Percentiles rank a stretch among this genome's conserved stretches.
Evolutionary conservation across 2,888 invertebrate genomes (phyloP).

Genomic region (Nemotelus pantherinus): DNA sequence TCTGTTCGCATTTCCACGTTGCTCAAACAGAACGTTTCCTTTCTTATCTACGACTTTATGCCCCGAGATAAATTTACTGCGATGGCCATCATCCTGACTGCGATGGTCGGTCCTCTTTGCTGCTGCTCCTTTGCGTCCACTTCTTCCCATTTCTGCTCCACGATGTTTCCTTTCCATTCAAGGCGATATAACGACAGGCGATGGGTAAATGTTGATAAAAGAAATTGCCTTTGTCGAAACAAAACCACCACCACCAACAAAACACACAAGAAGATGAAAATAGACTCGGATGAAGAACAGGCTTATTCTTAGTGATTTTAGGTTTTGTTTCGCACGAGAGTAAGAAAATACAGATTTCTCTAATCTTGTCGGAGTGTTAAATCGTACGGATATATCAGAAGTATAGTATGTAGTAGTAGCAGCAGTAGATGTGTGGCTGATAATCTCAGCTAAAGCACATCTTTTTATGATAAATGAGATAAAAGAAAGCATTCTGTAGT

Average conservation of each 20-base stretch:
- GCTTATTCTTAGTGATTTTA: slow-evolving; percentile 2
- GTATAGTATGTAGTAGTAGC: too few species aligned
- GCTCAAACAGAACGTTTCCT: not conserved
- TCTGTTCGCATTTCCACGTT: too few species aligned
- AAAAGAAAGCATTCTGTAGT: too few species aligned
- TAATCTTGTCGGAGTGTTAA: slow-evolving; percentile 25
- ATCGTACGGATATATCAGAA: not conserved
- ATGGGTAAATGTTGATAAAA: slow-evolving; percentile 35
- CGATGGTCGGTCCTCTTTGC: not conserved
- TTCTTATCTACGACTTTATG: not conserved
- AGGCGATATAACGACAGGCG: not conserved
- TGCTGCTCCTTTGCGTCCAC: not conserved
- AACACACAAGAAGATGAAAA: not conserved
- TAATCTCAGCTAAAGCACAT: slow-evolving; percentile 18
- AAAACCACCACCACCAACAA: not conserved
- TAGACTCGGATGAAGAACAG: not conserved
- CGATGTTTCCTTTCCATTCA: not conserved
- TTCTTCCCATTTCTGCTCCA: not conserved
- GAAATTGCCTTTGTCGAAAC: slow-evolving; percentile 34
- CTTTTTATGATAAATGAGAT: slow-evolving; percentile 23
- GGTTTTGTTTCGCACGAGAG: not conserved
- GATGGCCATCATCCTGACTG: not conserved
- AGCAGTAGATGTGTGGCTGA: slow-evolving; percentile 10
- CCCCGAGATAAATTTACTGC: slow-evolving; percentile 31
- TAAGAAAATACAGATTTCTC: not conserved